Evolutionary conservation across 2,888 invertebrate genomes (phyloP).

Genomic region (Sceliomorpha sp.): DNA sequence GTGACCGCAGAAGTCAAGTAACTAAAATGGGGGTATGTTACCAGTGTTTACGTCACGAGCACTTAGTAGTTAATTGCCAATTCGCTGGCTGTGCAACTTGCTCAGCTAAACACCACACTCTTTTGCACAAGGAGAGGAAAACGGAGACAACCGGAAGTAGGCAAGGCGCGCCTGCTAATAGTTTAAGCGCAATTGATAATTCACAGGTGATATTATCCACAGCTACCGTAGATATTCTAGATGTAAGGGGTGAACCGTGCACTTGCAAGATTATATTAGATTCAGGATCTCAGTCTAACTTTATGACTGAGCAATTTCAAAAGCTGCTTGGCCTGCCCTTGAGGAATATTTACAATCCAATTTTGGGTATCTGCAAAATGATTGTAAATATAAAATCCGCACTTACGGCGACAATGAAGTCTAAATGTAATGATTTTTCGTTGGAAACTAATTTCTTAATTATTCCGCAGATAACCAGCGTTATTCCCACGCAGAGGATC

Average conservation of each 20-base stretch:
- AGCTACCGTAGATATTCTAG: no score
- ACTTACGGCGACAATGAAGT: constrained; percentile 2
- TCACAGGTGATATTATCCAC: no score
- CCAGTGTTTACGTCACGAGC: constrained; percentile 2
- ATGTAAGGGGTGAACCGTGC: no score
- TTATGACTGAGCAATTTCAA: no score
- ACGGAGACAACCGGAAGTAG: neutral
- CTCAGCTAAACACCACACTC: neutral
- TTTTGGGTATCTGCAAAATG: constrained; percentile 2
- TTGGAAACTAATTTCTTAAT: constrained; percentile 8
- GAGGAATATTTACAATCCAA: neutral
- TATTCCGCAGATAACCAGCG: constrained; percentile 18
- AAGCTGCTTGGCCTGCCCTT: neutral
- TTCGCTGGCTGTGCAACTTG: constrained; percentile 1
- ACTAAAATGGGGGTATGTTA: constrained; percentile 3
- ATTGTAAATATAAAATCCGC: constrained; percentile 2
- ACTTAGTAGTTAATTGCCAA: neutral
- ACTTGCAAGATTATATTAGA: no score
- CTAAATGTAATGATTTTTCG: constrained; percentile 3
- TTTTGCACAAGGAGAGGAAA: neutral
- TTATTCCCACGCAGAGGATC: neutral
- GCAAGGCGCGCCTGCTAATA: neutral
- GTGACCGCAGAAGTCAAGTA: no score
- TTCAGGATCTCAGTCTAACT: no score
- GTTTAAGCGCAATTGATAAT: no score